phyloP scores from a whole-genome alignment of 1,140 invertebrate genomes.

The Brachionus paranguensis region DNA sequence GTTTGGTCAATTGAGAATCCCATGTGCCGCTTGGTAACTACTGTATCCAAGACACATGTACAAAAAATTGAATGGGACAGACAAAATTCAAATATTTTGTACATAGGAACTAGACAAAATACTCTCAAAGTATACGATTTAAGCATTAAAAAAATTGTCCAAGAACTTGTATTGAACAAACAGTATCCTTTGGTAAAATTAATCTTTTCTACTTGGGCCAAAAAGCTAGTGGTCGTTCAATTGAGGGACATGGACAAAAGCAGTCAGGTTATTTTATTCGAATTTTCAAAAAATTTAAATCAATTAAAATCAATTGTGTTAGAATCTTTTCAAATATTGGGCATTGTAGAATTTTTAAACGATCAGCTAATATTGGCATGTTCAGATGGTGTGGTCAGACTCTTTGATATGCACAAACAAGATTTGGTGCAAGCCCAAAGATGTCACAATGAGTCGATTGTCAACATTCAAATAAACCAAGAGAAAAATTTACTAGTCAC shows the following conservation, averaged over 20 bases:
- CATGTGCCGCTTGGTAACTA: background rate
- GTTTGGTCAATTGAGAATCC: background rate
- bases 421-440: background rate
- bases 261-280: background rate
- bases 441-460: background rate
- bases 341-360: background rate
- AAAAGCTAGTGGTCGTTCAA: background rate
- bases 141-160: background rate
- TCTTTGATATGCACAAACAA: background rate
- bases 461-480: background rate
- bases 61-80: background rate
- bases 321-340: background rate
- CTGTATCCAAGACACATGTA: background rate
- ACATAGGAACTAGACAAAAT: background rate
- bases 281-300: background rate
- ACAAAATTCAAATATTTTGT: background rate
- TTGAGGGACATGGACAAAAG: background rate
- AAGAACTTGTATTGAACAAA: background rate
- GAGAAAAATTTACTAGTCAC: background rate
- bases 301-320: background rate
- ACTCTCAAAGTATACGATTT: background rate
- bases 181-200: background rate
- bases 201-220: background rate
- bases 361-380: background rate
- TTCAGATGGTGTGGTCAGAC: background rate